Conservation (phyloP, 2,888 invertebrate species). For the Idaea aversata region DNA sequence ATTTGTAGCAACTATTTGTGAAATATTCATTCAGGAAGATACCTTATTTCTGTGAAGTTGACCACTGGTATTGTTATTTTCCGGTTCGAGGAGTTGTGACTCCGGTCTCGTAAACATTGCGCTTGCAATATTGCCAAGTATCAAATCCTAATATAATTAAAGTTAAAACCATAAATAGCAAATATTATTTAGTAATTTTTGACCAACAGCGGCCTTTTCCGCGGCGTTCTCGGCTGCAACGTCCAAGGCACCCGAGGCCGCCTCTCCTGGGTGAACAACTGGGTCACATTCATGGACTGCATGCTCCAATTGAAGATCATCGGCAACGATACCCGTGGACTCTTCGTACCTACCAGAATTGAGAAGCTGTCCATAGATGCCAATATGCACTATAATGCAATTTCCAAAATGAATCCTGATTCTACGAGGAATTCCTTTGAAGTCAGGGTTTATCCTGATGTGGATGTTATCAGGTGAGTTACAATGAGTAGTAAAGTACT, state of each 20-base stretch:
- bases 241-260: slow-evolving; percentile 74
- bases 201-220: slow-evolving; percentile 74
- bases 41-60: too few species aligned
- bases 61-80: too few species aligned
- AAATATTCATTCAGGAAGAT: too few species aligned
- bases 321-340: slow-evolving; percentile 83
- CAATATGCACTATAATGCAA: slow-evolving; percentile 76
- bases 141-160: too few species aligned
- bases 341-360: slow-evolving; percentile 88
- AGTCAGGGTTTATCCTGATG: slow-evolving; percentile 69
- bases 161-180: too few species aligned
- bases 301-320: slow-evolving; percentile 92
- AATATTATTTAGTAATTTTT: neutral
- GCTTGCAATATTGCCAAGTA: too few species aligned
- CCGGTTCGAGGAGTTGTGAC: too few species aligned
- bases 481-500: too few species aligned
- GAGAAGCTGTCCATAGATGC: slow-evolving; percentile 86
- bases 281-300: slow-evolving; percentile 94
- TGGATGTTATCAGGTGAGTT: slow-evolving; percentile 70
- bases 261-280: slow-evolving; percentile 88
- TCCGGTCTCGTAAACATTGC: too few species aligned
- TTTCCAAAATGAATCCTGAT: slow-evolving; percentile 71
- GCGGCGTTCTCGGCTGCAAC: slow-evolving; percentile 79
- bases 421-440: slow-evolving; percentile 68
- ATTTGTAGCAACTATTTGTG: too few species aligned